phyloP scores from a whole-genome alignment of 2,797 vertebrate species.

The Anableps anableps region DNA sequence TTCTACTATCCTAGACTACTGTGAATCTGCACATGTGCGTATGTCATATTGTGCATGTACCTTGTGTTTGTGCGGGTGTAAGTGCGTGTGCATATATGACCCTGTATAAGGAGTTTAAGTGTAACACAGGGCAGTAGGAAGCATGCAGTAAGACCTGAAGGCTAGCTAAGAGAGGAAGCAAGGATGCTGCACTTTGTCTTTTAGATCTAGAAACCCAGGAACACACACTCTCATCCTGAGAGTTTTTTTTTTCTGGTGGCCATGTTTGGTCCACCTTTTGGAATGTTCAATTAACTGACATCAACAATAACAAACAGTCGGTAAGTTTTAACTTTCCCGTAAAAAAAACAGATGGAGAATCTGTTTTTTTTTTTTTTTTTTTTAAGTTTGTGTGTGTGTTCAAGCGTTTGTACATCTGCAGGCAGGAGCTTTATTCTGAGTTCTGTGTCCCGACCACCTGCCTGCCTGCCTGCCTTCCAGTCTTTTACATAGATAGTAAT shows the following conservation, averaged over 20 bases:
- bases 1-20: constrained; percentile 72
- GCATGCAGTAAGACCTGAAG: constrained; percentile 83
- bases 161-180: constrained; percentile 79
- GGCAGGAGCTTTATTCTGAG: constrained; percentile 44
- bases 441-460: constrained; percentile 38
- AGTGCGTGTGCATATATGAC: constrained; percentile 73
- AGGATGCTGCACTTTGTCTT: constrained; percentile 61
- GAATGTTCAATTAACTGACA: constrained; percentile 80
- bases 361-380: constrained; percentile 61
- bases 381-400: constrained; percentile 68
- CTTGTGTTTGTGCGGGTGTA: constrained; percentile 27
- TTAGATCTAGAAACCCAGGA: constrained; percentile 69
- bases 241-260: constrained; percentile 47
- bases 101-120: constrained; percentile 74
- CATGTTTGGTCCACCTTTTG: constrained; percentile 68
- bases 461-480: constrained; percentile 33
- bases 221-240: constrained; percentile 73
- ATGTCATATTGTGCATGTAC: constrained; percentile 20
- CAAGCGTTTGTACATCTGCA: constrained; percentile 65
- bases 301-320: constrained; percentile 74
- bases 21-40: constrained; percentile 52
- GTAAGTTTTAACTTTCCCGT: constrained; percentile 20
- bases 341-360: constrained; percentile 46
- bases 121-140: constrained; percentile 79
- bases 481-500: constrained; percentile 58